Evolutionary conservation across 2,797 vertebrate species (phyloP).

Genomic region (Platalea minor): DNA sequence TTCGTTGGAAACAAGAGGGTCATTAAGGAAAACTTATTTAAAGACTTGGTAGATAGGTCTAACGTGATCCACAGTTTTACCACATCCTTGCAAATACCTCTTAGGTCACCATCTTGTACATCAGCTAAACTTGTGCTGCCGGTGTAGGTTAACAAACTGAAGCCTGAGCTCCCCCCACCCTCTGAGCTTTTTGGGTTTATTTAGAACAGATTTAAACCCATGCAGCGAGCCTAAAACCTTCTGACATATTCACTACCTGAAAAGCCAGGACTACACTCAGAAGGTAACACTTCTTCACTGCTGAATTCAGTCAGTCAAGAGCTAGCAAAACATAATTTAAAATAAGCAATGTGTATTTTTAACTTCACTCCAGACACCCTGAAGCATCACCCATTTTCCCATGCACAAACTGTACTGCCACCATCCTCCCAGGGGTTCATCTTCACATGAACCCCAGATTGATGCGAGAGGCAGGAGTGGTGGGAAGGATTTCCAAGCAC

Average conservation of each 20-base stretch:
- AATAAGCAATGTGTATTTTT: accelerated
- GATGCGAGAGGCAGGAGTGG: not conserved
- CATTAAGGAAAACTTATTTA: not conserved
- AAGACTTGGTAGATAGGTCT: not conserved
- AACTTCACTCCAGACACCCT: not conserved
- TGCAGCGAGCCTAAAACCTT: not conserved
- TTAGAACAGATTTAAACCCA: not conserved
- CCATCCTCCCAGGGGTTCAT: not conserved
- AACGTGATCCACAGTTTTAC: not conserved
- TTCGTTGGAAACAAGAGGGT: not conserved
- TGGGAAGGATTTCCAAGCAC: not conserved
- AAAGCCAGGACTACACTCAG: not conserved
- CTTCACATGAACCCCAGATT: not conserved
- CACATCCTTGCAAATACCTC: not conserved
- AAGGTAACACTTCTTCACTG: not conserved
- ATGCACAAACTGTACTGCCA: not conserved
- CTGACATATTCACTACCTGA: not conserved
- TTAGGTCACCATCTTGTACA: not conserved
- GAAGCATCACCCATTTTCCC: not conserved
- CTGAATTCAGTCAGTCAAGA: not conserved
- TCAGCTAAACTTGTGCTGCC: not conserved
- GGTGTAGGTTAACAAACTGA: not conserved
- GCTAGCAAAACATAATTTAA: not conserved
- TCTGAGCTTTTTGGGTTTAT: not conserved
- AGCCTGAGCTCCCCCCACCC: not conserved